Evolutionary conservation across 2,888 invertebrate genomes (phyloP).

Genomic region (Agriopis aurantiaria): DNA sequence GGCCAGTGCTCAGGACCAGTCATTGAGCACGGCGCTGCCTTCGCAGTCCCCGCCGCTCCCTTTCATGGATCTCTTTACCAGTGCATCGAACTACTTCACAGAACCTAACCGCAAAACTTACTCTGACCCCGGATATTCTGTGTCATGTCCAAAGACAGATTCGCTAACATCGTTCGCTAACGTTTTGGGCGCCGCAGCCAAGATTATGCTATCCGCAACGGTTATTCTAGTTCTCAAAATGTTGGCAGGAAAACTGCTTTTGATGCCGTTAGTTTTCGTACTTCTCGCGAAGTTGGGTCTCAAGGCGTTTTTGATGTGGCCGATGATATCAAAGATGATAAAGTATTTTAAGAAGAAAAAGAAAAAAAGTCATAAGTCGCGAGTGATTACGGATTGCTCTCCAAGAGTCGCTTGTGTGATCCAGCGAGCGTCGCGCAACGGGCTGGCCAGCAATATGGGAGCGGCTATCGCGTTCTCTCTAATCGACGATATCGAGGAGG

Average conservation of each 20-base stretch:
- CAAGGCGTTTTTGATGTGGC: constrained; percentile 78
- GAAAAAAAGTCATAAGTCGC: constrained; percentile 70
- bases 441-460: constrained; percentile 74
- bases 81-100: constrained; percentile 72
- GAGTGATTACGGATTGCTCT: constrained; percentile 76
- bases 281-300: constrained; percentile 75
- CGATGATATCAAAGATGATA: constrained; percentile 77
- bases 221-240: constrained; percentile 76
- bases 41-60: constrained; percentile 63
- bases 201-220: constrained; percentile 79
- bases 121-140: constrained; percentile 64
- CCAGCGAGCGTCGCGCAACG: constrained; percentile 64
- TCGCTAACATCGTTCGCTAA: constrained; percentile 75
- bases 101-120: constrained; percentile 75
- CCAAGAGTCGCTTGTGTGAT: constrained; percentile 77
- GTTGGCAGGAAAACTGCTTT: constrained; percentile 73
- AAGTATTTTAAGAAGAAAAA: constrained; percentile 80
- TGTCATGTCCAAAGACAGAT: constrained; percentile 74
- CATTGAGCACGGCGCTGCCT: constrained; percentile 66
- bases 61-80: constrained; percentile 74
- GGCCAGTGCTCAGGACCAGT: constrained; percentile 70
- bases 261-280: constrained; percentile 73
- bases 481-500: constrained; percentile 76
- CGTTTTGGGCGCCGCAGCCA: constrained; percentile 77
- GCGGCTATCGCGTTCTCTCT: constrained; percentile 75